Base-by-base conservation (phyloP, 2,888 invertebrate species). In the Melinaea marsaeus region DNA sequence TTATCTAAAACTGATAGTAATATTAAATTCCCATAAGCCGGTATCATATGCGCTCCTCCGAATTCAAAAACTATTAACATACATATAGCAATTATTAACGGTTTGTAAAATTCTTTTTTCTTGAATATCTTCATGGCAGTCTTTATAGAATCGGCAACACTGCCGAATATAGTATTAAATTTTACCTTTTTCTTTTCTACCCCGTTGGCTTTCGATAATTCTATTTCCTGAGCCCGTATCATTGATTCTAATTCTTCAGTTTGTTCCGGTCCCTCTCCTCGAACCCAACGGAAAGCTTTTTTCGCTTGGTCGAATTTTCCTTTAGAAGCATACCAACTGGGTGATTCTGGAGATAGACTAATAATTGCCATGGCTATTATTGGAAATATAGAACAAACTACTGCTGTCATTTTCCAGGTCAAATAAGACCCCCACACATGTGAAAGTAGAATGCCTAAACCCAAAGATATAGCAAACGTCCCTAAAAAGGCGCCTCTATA, bases 321-420 rank as follows among this genome's bases (percentile, higher is more conserved):
- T 74, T 93, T 93, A 0, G 93, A 91, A 0, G 93, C 88, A 60
- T 95, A 77, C 94, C 94, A 95, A 63, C 91, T 88, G 0, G 94
- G 93, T 0, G 94, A 93, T 81, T 95, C 95, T 0, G 93, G 94
- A 0, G 90, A 90, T 2, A 90, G 67, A 54, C 84, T 83, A 9
- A 90, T 90, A 2, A 90, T 86, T 0, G 76, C 82, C 75, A 93
- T 86, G 57, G 74, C 90, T 81, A 75, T 85, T 0, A 92, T 62
- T 2, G 93, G 92, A 54, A 92, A 85, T 51, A 85, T 63, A 0
- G 91, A 85, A 66, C 92, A 92, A 0, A 93, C 85, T 0, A 91
- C 80, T 0, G 93, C 93, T 0, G 93, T 92, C 59, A 86, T 82
- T 71, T 92, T 87, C 94, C 94, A 94, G 3, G 91, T 81, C 3